A percentile compares a stretch with the other conserved stretches of the same genome.
Evolutionary conservation across 1,140 invertebrate species (phyloP).

Genomic region (Plodia interpunctella): DNA sequence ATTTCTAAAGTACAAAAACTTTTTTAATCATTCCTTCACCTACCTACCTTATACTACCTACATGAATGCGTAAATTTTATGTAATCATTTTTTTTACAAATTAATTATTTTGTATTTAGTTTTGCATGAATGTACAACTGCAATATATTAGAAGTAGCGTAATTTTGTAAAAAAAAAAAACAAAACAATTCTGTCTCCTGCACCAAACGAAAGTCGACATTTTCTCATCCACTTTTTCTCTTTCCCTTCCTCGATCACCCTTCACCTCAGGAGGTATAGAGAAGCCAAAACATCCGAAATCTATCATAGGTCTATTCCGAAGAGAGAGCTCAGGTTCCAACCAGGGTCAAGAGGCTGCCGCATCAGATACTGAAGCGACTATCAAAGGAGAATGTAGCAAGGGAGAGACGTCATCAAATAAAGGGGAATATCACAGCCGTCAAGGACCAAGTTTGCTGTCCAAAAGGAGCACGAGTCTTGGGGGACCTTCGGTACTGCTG

Average conservation of each 20-base stretch:
- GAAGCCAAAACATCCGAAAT: constrained; percentile 83
- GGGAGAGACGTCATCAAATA: constrained; percentile 48
- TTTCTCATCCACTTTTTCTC: constrained; percentile 41
- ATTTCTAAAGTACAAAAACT: too few relatives aligned
- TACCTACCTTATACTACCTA: too few relatives aligned
- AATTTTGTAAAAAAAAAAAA: too few relatives aligned
- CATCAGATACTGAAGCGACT: constrained; percentile 74
- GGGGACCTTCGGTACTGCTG: constrained; percentile 73
- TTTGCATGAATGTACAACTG: too few relatives aligned
- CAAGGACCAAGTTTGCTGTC: constrained; percentile 55
- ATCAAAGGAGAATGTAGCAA: constrained; percentile 52
- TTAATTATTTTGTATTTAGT: too few relatives aligned
- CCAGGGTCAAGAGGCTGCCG: constrained; percentile 63
- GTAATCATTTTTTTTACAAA: too few relatives aligned
- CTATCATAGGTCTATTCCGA: constrained; percentile 84
- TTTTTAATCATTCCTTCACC: too few relatives aligned
- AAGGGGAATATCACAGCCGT: constrained; percentile 37
- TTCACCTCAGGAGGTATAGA: constrained; percentile 80
- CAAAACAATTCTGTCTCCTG: neutral
- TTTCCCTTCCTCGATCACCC: constrained; percentile 31
- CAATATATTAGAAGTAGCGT: too few relatives aligned
- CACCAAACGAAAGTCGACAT: constrained; percentile 18
- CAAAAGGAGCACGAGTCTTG: constrained; percentile 67
- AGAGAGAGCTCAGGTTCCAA: constrained; percentile 81
- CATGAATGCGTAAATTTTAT: too few relatives aligned